phyloP scores from a whole-genome alignment of 1,140 invertebrate species.

The Bombus pascuorum region DNA sequence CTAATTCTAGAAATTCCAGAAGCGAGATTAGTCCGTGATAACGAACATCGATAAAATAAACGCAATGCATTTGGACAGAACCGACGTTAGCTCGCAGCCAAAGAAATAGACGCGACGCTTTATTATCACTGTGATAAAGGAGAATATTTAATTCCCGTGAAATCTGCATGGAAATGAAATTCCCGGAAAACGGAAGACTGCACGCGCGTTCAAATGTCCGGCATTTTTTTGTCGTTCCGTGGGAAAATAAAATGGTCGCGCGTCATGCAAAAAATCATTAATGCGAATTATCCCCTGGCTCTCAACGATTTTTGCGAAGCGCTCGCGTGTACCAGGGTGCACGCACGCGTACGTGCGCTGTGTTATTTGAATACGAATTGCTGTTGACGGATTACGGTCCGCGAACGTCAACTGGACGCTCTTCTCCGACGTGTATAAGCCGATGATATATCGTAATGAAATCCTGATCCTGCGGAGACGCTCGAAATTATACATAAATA shows the following conservation, averaged over 20 bases:
- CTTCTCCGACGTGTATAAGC: not conserved
- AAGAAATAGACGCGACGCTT: not conserved
- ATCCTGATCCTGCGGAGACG: not conserved
- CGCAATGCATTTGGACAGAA: no score
- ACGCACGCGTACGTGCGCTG: not conserved
- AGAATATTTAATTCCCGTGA: slow-evolving; percentile 27
- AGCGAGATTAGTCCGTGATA: not conserved
- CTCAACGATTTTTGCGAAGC: not conserved
- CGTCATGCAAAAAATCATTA: slow-evolving; percentile 8
- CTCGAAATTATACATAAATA: slow-evolving; percentile 16
- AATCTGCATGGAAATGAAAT: slow-evolving; percentile 50
- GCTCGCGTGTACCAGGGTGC: no score
- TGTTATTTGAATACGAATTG: slow-evolving; percentile 10
- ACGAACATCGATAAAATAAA: not conserved
- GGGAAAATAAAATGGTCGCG: not conserved
- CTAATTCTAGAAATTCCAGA: not conserved
- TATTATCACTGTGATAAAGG: not conserved
- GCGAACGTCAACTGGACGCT: not conserved
- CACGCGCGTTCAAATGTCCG: slow-evolving; percentile 1
- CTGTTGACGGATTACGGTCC: slow-evolving; percentile 27
- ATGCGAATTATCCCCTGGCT: not conserved
- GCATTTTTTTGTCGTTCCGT: not conserved
- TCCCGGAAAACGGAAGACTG: slow-evolving; percentile 24
- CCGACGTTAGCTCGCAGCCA: not conserved
- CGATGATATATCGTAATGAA: slow-evolving; percentile 17